Conservation (phyloP, 2,888 invertebrate genomes). For the Myopa tessellatipennis region DNA sequence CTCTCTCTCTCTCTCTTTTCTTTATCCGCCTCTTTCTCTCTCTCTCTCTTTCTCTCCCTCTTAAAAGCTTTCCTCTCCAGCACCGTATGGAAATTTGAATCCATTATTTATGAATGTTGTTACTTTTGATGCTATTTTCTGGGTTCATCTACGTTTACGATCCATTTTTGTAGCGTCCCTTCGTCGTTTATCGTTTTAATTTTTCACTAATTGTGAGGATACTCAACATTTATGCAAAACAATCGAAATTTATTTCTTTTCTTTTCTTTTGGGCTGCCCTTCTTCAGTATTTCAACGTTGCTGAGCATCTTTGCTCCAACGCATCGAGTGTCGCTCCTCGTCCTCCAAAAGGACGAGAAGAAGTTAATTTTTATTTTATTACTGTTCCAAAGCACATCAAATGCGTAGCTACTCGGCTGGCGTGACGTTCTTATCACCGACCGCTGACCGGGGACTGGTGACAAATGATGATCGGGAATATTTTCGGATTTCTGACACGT, state of each 20-base stretch:
- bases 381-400: background rate
- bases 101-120: slow-evolving; percentile 39
- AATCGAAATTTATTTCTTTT: slow-evolving; percentile 24
- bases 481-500: slow-evolving; percentile 9
- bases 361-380: background rate
- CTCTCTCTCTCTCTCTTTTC: background rate
- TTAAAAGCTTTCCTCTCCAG: background rate
- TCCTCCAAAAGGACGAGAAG: no score
- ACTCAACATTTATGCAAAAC: slow-evolving; percentile 47
- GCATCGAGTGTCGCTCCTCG: no score
- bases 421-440: no score
- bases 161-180: slow-evolving; percentile 2
- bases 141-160: slow-evolving; percentile 45
- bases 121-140: slow-evolving; percentile 31
- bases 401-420: no score
- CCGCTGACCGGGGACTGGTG: no score
- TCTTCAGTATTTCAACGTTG: no score
- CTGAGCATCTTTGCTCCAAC: no score
- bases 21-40: background rate
- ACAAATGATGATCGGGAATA: background rate
- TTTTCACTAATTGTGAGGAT: slow-evolving; percentile 49
- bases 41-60: background rate
- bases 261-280: background rate
- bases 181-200: slow-evolving; percentile 29
- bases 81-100: background rate